Base-by-base conservation (phyloP, 2,113 vertebrate genomes). In the Saguinus imperator region DNA sequence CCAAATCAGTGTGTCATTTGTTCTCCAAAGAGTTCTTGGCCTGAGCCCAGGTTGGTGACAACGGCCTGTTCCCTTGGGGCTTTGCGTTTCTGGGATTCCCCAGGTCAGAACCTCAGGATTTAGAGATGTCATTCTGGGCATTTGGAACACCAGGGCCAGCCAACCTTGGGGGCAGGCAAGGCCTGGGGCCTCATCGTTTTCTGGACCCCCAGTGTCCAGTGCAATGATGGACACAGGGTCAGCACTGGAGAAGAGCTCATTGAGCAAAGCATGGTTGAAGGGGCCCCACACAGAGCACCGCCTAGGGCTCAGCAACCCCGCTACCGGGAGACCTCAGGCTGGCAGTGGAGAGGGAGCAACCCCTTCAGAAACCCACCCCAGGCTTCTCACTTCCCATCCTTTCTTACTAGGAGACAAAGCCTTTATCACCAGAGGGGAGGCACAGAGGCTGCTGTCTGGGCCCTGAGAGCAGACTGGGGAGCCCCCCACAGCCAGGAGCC, bases 161-260 rank as follows among this genome's bases (percentile, higher is more conserved):
- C 5, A 3, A 45, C 27, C 25, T 68, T 40, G 7, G 7, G 57
- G 57, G 4, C 23, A 40, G 68, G 40, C 10, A 48, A 5, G 48
- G 16, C 73, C 13, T 11, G 20, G 66, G 84, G 43, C 43, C 57
- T 5, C 2, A 4, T 18, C 3, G 12, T 20, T 83, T 90, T 86
- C 84, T 35, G 84, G 17, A 14, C 68, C 50, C 20, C 58, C 9
- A 1, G 0, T 14, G 40, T 43, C 27, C 6, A 29, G 29, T 40
- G 32, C 7, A 8, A 17, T 11, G 55, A 11, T 12, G 76, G 17
- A 11, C 58, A 9, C 6, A 9, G 0, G 10, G 21, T 14, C 4
- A 4, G 12, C 16, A 0, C 43, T 48, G 3, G 7, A 40, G 37
- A 40, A 83, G 45, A 29, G 45, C 17, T 58, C 57, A 32, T 18